Conservation (phyloP, 2,797 vertebrate genomes). For the Peromyscus eremicus region DNA sequence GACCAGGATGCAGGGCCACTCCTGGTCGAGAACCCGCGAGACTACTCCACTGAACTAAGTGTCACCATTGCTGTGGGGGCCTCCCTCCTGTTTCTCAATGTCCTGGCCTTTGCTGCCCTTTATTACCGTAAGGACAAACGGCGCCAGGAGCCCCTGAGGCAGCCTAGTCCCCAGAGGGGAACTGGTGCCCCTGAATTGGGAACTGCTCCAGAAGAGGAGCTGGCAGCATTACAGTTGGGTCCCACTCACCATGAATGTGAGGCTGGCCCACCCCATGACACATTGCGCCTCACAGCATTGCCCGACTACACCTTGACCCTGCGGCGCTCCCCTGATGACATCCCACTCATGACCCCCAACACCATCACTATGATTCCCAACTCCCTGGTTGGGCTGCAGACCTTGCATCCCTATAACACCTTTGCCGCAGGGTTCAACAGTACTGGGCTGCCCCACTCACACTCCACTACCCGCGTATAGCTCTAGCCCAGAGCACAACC, state of each 20-base stretch:
- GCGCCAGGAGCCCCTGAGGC: constrained; percentile 94
- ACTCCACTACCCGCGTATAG: constrained; percentile 99
- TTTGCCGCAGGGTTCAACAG: constrained; percentile 98
- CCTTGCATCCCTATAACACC: constrained; percentile 98
- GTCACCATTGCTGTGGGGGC: constrained; percentile 98
- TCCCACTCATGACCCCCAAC: constrained; percentile 98
- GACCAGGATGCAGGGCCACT: constrained; percentile 94
- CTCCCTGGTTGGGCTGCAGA: constrained; percentile 98
- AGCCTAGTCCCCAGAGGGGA: constrained; percentile 95
- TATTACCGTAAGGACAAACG: constrained; percentile 99
- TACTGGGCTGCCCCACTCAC: constrained; percentile 98
- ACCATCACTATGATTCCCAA: constrained; percentile 99
- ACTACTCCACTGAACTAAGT: constrained; percentile 98
- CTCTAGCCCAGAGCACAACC: constrained; percentile 85
- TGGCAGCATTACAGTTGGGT: constrained; percentile 97
- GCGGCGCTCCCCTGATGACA: constrained; percentile 97
- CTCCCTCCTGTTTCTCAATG: constrained; percentile 98
- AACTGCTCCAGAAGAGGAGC: constrained; percentile 96
- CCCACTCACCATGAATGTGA: constrained; percentile 97
- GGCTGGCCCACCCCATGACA: constrained; percentile 92
- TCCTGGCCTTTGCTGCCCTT: constrained; percentile 97
- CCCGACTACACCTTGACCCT: constrained; percentile 98
- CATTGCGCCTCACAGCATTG: constrained; percentile 94
- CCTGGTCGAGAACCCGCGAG: constrained; percentile 96
- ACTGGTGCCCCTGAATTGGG: constrained; percentile 91